Evolutionary conservation across 2,113 vertebrate species (phyloP).

Genomic region (Serilophus lunatus): DNA sequence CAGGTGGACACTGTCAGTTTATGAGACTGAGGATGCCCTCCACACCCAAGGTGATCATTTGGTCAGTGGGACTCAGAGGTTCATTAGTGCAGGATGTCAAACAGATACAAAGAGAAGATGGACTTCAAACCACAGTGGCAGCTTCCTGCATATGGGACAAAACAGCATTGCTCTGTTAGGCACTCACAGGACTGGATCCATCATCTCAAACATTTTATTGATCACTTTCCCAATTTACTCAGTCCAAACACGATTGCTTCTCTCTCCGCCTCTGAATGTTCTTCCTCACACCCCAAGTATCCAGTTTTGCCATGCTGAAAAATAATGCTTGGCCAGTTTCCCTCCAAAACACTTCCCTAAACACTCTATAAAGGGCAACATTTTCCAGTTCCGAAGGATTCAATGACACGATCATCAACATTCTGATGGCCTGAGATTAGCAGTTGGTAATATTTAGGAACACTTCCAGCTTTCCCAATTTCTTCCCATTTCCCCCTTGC

Average conservation of each 20-base stretch:
- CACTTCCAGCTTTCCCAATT: not conserved
- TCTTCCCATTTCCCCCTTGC: not conserved
- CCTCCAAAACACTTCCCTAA: not conserved
- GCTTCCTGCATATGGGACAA: not conserved
- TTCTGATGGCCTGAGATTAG: not conserved
- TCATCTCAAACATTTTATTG: not conserved
- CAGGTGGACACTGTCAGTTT: not conserved
- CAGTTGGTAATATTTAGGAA: not conserved
- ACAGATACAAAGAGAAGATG: not conserved
- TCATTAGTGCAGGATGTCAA: not conserved
- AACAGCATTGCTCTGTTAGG: not conserved
- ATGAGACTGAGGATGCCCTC: not conserved
- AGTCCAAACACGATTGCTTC: not conserved
- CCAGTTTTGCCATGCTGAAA: not conserved
- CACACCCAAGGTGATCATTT: not conserved
- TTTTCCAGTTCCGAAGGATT: not conserved
- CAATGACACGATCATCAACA: not conserved
- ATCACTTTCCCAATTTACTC: not conserved
- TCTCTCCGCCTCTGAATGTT: not conserved
- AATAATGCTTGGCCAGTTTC: not conserved
- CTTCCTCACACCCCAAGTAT: not conserved
- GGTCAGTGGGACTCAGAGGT: not conserved
- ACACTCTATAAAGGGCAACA: not conserved
- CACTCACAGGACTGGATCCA: not conserved
- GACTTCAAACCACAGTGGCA: not conserved